These are phyloP conservation scores for Oscheius onirici DNA, from an alignment of 2,888 invertebrate genomes.

Conservation along the genomic window DNA sequence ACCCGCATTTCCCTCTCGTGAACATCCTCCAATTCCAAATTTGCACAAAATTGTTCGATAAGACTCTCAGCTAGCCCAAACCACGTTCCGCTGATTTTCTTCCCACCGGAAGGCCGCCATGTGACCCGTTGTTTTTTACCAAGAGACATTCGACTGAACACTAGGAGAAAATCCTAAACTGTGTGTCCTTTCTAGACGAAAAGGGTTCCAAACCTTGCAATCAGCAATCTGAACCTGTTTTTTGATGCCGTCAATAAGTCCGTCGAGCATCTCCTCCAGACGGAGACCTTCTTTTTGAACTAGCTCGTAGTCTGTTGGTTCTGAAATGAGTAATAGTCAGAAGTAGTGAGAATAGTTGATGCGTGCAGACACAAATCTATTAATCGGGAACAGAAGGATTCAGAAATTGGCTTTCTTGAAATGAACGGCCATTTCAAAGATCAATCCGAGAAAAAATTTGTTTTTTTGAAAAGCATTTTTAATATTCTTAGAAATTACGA, in stretches of 20 bases:
- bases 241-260: constrained; percentile 26
- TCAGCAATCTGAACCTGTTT: constrained; percentile 29
- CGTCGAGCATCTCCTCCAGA: constrained; percentile 35
- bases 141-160: constrained; percentile 16
- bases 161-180: constrained; percentile 27
- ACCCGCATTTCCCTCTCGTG: constrained; percentile 40
- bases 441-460: too few relatives aligned
- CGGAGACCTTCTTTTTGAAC: constrained; percentile 34
- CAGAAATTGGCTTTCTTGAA: too few relatives aligned
- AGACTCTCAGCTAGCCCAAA: constrained; percentile 36
- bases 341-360: too few relatives aligned
- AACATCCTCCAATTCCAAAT: constrained; percentile 44
- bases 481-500: too few relatives aligned
- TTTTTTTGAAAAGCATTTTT: too few relatives aligned
- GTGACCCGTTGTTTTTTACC: constrained; percentile 36
- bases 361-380: too few relatives aligned
- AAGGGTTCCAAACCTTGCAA: constrained; percentile 28
- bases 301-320: constrained; percentile 31
- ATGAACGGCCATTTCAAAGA: too few relatives aligned
- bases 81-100: constrained; percentile 36
- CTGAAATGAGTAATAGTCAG: constrained; percentile 15
- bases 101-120: constrained; percentile 33
- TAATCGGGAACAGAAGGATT: too few relatives aligned
- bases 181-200: background rate
- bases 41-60: constrained; percentile 35